Conservation (phyloP, 2,113 vertebrate genomes). For the Sminthopsis crassicaudata region DNA sequence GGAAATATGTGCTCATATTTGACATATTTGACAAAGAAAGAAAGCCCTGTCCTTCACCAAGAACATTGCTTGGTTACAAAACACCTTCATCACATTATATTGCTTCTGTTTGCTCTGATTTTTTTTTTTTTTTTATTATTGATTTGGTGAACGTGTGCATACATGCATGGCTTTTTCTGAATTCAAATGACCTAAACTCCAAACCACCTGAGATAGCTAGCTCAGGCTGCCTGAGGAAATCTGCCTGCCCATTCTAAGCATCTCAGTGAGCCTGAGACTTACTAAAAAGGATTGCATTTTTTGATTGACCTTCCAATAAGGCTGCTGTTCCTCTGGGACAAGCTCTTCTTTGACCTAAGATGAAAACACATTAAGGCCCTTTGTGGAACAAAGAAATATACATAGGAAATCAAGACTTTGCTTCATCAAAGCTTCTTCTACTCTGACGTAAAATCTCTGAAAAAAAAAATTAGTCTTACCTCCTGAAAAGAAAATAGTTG, state of each 20-base stretch:
- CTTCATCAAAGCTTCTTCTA: constrained; percentile 69
- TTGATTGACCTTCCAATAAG: constrained; percentile 61
- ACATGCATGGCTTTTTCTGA: constrained; percentile 47
- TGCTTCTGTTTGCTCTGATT: constrained; percentile 27
- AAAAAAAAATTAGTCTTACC: constrained; percentile 56
- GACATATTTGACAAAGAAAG: constrained; percentile 52
- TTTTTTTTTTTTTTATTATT: constrained; percentile 43
- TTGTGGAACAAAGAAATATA: constrained; percentile 78
- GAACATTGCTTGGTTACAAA: constrained; percentile 13
- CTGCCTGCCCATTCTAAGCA: not conserved
- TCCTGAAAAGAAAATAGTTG: constrained; percentile 67
- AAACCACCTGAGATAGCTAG: constrained; percentile 61
- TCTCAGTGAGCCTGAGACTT: constrained; percentile 20
- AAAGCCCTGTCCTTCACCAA: constrained; percentile 17
- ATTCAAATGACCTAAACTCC: constrained; percentile 70
- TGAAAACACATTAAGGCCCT: constrained; percentile 70
- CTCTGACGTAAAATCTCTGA: constrained; percentile 66
- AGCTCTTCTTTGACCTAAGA: constrained; percentile 66
- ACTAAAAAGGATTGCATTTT: constrained; percentile 32
- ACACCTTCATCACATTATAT: not conserved
- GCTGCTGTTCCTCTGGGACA: constrained; percentile 64
- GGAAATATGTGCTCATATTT: constrained; percentile 21
- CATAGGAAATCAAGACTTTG: constrained; percentile 80
- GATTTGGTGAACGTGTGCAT: constrained; percentile 53
- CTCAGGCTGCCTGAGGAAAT: constrained; percentile 39